Base-by-base conservation (phyloP, 1,140 invertebrate species). In the Ostrea denselamellosa region DNA sequence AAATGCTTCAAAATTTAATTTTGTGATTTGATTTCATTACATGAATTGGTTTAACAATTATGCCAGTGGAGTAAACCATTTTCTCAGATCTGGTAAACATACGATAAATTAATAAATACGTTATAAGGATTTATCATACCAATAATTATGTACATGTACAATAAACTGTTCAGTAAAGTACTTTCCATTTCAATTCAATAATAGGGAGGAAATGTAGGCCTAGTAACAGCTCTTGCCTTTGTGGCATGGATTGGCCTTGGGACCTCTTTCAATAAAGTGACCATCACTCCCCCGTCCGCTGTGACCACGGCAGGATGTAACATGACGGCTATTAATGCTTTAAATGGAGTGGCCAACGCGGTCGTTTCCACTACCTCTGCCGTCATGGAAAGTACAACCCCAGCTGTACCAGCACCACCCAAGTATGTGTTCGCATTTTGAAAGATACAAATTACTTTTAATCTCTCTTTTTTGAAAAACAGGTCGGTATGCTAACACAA, bases 301-400 rank as follows among this genome's bases (percentile, higher is more conserved):
- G 10, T 87, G 22, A 89, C 86, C 52, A 89, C 71, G 25, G 68
- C 51, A 22, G 88, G 86, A n/a, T 89, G 88, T 62, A 53, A 77
- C n/a, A 44, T 85, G 17, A 89, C 86, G 22, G 51, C 22, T 8
- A 65, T 77, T 19, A 85, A 71, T 5, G 81, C 82, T n/a, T 5
- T 77, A 68, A 83, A 58, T 25, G 34, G 51, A 17, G 17, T 82
- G 17, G 53, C 22, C 19, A 65, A 83, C 9, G 52, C 68, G 10
- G 17, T 56, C 17, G 68, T 77, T 12, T 52, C 81, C 25, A 83
- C 58, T 28, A 28, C 65, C 19, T 51, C 85, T 28, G 86, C 81
- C n/a, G 84, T 83, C 3, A 0, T 81, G 28, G 19, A 51, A n/a
- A 53, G 58, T 52, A 53, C 68, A 34, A 51, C 34, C 10, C 68